Conservation (phyloP, 2,797 vertebrate species). For the Gephyroberyx darwinii region DNA sequence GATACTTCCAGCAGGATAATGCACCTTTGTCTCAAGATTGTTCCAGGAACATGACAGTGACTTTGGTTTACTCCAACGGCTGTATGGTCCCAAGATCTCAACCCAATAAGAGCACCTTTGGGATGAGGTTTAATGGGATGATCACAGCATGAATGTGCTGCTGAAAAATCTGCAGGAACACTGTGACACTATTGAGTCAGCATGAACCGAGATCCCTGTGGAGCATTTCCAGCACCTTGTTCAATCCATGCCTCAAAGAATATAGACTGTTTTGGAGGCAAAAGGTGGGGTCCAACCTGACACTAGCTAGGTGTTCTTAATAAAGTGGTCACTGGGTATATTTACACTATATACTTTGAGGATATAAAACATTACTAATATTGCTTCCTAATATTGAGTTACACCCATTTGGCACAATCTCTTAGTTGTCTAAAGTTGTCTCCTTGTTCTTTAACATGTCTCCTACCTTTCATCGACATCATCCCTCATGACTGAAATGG, state of each 20-base stretch:
- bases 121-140: constrained; percentile 35
- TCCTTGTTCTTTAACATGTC: too few species aligned
- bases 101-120: constrained; percentile 42
- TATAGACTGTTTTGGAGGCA: constrained; percentile 26
- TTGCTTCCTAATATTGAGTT: too few species aligned
- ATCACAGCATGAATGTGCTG: constrained; percentile 41
- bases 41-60: constrained; percentile 59
- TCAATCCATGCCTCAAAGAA: constrained; percentile 18
- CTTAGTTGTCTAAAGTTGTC: too few species aligned
- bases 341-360: too few species aligned
- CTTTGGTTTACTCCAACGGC: constrained; percentile 56
- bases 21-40: constrained; percentile 44
- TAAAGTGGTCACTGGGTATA: too few species aligned
- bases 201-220: constrained; percentile 33
- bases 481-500: too few species aligned
- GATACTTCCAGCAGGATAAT: constrained; percentile 50
- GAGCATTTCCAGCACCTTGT: constrained; percentile 10
- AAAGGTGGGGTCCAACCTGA: background rate
- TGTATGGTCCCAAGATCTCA: constrained; percentile 37
- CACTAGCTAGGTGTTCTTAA: too few species aligned
- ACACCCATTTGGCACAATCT: too few species aligned
- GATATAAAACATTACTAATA: background rate
- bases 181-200: constrained; percentile 32
- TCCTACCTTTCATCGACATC: too few species aligned
- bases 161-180: constrained; percentile 40